Evolutionary conservation across 2,888 invertebrate genomes (phyloP).

Genomic region (Graphium colonna): DNA sequence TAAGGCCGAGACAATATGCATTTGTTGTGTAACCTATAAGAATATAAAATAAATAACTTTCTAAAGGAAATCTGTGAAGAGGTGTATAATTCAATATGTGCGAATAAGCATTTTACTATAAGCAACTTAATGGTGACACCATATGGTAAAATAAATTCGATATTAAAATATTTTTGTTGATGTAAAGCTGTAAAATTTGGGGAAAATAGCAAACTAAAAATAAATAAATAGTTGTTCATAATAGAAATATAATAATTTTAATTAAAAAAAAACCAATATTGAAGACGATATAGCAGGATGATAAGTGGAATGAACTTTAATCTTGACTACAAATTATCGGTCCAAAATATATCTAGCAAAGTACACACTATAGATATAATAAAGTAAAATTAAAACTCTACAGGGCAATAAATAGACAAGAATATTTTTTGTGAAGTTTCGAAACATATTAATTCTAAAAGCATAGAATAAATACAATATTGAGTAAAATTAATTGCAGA

Average conservation of each 20-base stretch:
- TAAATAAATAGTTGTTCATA: neutral
- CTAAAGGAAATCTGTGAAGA: neutral
- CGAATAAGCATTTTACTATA: slow-evolving; percentile 23
- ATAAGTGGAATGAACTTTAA: neutral
- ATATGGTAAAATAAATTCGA: slow-evolving; percentile 7
- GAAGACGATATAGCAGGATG: neutral
- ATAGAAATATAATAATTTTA: neutral
- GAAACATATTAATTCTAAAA: slow-evolving; percentile 30
- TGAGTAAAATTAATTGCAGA: too few species aligned
- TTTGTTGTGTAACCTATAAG: neutral
- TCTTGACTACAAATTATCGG: neutral
- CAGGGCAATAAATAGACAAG: neutral
- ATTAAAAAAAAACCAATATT: neutral
- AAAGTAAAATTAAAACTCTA: neutral
- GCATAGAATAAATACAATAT: slow-evolving; percentile 29
- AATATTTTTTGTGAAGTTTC: neutral
- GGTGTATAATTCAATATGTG: slow-evolving; percentile 8
- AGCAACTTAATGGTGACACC: slow-evolving; percentile 27
- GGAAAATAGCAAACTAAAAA: neutral
- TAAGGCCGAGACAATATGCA: slow-evolving; percentile 9
- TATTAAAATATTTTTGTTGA: neutral
- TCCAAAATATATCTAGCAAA: neutral
- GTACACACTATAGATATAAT: neutral
- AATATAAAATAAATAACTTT: neutral
- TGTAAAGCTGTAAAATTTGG: neutral